phyloP scores from a whole-genome alignment of 2,888 invertebrate genomes.

The Drosophila flavopinicola region DNA sequence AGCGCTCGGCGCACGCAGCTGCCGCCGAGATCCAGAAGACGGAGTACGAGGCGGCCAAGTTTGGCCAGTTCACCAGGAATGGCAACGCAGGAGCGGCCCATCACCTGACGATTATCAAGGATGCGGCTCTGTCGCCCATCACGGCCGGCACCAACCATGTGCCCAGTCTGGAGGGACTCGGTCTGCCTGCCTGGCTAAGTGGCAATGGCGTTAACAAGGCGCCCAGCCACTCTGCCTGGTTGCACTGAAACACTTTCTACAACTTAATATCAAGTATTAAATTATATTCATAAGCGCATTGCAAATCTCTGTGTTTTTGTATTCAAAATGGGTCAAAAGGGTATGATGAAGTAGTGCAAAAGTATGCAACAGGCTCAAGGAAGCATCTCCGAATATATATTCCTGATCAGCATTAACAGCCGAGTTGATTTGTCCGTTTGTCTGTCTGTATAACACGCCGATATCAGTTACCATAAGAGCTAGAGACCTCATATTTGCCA shows the following conservation, averaged over 20 bases:
- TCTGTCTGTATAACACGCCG: too few species aligned
- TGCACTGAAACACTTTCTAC: slow-evolving; percentile 31
- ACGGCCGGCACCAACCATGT: slow-evolving; percentile 82
- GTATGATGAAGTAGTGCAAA: too few species aligned
- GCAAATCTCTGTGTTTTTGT: background rate
- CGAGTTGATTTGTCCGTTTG: too few species aligned
- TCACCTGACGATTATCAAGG: slow-evolving; percentile 87
- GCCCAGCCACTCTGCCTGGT: slow-evolving; percentile 46
- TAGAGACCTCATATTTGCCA: too few species aligned
- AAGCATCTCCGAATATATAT: too few species aligned
- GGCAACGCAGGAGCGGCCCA: slow-evolving; percentile 86
- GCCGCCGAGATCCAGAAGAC: slow-evolving; percentile 89
- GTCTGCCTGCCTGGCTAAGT: slow-evolving; percentile 73
- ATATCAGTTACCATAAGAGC: too few species aligned
- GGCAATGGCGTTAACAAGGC: slow-evolving; percentile 45
- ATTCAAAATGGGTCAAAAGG: too few species aligned
- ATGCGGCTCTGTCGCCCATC: slow-evolving; percentile 85
- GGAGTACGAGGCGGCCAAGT: slow-evolving; percentile 87
- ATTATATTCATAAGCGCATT: slow-evolving; percentile 41
- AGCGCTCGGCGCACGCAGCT: slow-evolving; percentile 89
- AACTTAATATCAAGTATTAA: slow-evolving; percentile 1
- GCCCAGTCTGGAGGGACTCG: slow-evolving; percentile 71
- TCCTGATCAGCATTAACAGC: too few species aligned
- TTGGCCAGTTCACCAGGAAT: slow-evolving; percentile 87
- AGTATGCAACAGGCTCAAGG: too few species aligned